Conservation (phyloP, 2,888 invertebrate genomes). For the Ormyrus nitidulus region DNA sequence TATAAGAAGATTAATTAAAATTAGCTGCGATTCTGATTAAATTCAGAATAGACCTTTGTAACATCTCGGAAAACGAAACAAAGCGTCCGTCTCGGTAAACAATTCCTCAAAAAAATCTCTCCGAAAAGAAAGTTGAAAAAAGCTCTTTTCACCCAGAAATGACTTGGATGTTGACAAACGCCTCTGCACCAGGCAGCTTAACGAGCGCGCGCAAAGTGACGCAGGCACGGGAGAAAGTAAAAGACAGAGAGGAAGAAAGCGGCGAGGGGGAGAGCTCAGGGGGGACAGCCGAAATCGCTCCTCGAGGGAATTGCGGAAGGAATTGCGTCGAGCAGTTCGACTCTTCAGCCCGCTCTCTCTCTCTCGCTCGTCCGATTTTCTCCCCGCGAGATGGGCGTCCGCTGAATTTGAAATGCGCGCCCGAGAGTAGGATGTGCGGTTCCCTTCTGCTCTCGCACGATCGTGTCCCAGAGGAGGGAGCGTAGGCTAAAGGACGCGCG, state of each 20-base stretch:
- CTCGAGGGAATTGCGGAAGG: slow-evolving; percentile 44
- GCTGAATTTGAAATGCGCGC: slow-evolving; percentile 35
- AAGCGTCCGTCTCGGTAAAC: too few species aligned
- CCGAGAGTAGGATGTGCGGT: not conserved
- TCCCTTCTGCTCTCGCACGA: not conserved
- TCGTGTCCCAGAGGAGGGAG: slow-evolving; percentile 23
- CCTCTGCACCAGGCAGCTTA: not conserved
- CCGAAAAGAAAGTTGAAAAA: not conserved
- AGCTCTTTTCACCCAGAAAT: not conserved
- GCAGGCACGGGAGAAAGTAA: not conserved
- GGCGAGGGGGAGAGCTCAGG: not conserved
- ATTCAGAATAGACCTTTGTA: too few species aligned
- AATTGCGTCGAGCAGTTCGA: slow-evolving; percentile 35
- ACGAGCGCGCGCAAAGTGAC: not conserved
- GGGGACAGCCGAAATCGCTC: slow-evolving; percentile 18
- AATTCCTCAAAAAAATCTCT: too few species aligned
- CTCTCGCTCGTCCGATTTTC: not conserved
- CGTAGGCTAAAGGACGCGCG: too few species aligned
- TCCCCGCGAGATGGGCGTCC: slow-evolving; percentile 6
- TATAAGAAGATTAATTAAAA: too few species aligned
- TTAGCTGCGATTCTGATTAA: too few species aligned
- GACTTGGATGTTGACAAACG: not conserved
- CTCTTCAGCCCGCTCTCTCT: not conserved
- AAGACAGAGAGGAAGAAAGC: slow-evolving; percentile 7
- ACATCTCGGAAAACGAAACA: too few species aligned